These are phyloP conservation scores for Bos indicus DNA, from an alignment of 2,113 vertebrate species.

Conservation along the genomic window DNA sequence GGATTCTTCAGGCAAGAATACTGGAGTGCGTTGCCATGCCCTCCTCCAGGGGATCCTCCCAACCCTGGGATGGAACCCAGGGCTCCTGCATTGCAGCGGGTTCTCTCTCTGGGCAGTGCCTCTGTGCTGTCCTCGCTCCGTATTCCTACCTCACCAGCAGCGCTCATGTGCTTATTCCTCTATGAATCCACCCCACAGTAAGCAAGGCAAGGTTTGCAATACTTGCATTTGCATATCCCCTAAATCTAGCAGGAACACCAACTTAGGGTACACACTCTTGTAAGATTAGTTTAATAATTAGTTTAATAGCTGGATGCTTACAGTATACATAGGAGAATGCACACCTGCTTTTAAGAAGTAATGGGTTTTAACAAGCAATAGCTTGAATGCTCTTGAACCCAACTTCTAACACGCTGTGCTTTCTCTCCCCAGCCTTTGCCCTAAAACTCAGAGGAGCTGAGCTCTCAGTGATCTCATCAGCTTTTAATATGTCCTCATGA, in stretches of 20 bases:
- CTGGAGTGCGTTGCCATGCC: neutral
- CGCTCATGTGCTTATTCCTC: neutral
- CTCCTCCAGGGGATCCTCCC: neutral
- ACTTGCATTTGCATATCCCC: neutral
- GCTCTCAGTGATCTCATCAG: neutral
- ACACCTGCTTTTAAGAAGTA: neutral
- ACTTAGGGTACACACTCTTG: neutral
- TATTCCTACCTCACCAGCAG: neutral
- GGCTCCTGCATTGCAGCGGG: neutral
- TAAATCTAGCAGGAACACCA: neutral
- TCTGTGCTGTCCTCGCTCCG: neutral
- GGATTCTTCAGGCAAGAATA: neutral
- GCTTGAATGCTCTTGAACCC: neutral
- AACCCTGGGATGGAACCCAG: neutral
- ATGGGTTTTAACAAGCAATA: neutral
- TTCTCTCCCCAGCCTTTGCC: too few species aligned
- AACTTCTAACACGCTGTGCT: neutral
- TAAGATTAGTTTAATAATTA: neutral
- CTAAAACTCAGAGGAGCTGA: neutral
- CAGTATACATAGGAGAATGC: neutral
- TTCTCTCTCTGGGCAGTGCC: neutral
- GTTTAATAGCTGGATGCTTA: neutral
- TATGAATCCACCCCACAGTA: neutral
- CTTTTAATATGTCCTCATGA: neutral
- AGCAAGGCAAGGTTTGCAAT: neutral